Percentiles rank a stretch among this genome's conserved stretches.
Evolutionary conservation across 2,113 vertebrate genomes (phyloP).

Genomic region (Phalacrocorax aristotelis): DNA sequence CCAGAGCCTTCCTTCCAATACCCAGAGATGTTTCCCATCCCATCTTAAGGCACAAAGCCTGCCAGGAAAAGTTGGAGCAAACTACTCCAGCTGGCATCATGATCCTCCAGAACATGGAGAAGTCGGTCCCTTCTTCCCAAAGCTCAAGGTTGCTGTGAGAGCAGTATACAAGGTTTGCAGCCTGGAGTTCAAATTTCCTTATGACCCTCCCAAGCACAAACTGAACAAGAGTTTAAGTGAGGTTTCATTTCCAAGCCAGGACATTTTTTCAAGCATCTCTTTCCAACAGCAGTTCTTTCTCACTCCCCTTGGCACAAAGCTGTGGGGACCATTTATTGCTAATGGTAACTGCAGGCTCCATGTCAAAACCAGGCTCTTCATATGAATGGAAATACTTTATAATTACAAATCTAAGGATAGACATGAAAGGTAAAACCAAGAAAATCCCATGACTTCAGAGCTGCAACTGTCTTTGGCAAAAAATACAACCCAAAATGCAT

Average conservation of each 20-base stretch:
- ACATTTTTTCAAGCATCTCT: background rate
- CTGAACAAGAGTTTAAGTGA: background rate
- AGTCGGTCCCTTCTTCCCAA: background rate
- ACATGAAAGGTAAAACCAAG: background rate
- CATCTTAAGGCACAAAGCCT: background rate
- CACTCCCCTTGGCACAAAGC: background rate
- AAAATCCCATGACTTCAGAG: background rate
- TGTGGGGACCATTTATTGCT: background rate
- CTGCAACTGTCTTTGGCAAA: background rate
- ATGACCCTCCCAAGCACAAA: accelerated
- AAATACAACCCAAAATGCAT: background rate
- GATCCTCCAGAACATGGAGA: background rate
- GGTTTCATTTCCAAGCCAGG: background rate
- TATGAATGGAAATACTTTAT: background rate
- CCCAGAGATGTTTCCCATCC: background rate
- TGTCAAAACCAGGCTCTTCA: background rate
- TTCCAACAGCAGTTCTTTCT: background rate
- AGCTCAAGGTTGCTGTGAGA: background rate
- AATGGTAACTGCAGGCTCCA: background rate
- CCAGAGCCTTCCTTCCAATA: background rate
- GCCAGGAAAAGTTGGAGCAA: background rate
- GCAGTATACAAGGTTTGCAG: background rate
- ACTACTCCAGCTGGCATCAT: background rate
- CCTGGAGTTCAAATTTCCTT: background rate
- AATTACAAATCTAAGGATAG: background rate